phyloP scores from a whole-genome alignment of 2,113 vertebrate species.

The Lepus europaeus region DNA sequence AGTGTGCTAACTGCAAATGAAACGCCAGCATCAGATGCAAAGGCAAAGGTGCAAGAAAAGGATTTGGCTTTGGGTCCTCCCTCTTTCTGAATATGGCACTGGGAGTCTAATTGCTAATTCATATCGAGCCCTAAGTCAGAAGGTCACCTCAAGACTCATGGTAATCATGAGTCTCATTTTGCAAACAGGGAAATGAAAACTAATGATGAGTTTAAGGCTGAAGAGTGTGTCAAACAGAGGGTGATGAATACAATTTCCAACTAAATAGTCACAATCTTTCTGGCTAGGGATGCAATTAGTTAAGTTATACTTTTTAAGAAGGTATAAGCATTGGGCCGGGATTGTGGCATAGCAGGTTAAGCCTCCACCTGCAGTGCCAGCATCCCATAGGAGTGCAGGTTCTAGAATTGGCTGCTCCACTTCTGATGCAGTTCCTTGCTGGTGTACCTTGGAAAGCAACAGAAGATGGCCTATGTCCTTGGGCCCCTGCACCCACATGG shows the following conservation, averaged over 20 bases:
- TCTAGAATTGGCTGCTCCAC: too few species aligned
- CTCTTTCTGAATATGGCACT: slow-evolving; percentile 36
- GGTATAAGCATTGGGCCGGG: too few species aligned
- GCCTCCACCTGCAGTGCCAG: too few species aligned
- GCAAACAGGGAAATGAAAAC: slow-evolving; percentile 19
- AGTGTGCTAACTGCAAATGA: slow-evolving; percentile 69
- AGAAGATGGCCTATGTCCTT: too few species aligned
- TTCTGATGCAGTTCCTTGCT: too few species aligned
- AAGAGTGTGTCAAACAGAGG: slow-evolving; percentile 38
- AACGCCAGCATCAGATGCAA: slow-evolving; percentile 53
- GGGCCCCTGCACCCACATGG: too few species aligned
- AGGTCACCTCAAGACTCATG: neutral
- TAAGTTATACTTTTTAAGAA: neutral
- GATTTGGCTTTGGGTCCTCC: neutral
- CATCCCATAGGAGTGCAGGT: too few species aligned
- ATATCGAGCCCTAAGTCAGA: neutral
- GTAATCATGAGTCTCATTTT: slow-evolving; percentile 65
- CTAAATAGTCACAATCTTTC: slow-evolving; percentile 32
- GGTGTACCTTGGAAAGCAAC: too few species aligned
- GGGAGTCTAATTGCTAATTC: slow-evolving; percentile 21
- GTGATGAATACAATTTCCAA: slow-evolving; percentile 53
- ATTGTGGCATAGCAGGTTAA: too few species aligned
- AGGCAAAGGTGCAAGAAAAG: slow-evolving; percentile 33
- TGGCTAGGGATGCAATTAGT: slow-evolving; percentile 13
- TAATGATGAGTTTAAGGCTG: slow-evolving; percentile 45